Evolutionary conservation across 2,888 invertebrate genomes (phyloP).

Genomic region (Atethmia centrago): DNA sequence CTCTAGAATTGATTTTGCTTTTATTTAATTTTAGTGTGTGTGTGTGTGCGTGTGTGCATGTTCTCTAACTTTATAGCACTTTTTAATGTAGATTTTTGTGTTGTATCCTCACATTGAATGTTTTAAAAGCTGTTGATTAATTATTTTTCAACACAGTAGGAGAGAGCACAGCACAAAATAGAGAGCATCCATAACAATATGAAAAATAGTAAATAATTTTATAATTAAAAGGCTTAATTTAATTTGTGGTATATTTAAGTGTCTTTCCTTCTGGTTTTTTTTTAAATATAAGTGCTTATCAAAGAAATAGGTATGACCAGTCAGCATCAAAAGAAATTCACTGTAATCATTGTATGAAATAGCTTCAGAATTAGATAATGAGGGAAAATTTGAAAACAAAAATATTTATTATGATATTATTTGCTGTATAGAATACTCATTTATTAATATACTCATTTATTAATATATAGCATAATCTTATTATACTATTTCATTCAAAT

Average conservation of each 20-base stretch:
- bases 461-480: not conserved
- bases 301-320: not conserved
- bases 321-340: not conserved
- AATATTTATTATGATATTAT: not conserved
- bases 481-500: not conserved
- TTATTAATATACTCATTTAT: not conserved
- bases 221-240: not conserved
- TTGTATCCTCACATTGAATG: slow-evolving; percentile 1
- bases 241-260: not conserved
- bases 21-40: slow-evolving; percentile 21
- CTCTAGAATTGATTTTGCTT: slow-evolving; percentile 23
- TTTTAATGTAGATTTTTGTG: slow-evolving; percentile 7
- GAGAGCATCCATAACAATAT: not conserved
- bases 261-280: not conserved
- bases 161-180: slow-evolving; percentile 3
- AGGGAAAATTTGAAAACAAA: not conserved
- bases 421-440: not conserved
- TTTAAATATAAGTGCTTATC: not conserved
- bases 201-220: not conserved
- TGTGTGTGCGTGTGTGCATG: not conserved
- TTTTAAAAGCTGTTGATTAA: not conserved
- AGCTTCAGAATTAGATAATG: not conserved
- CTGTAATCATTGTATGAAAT: not conserved
- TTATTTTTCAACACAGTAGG: not conserved
- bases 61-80: slow-evolving; percentile 12